Percentiles rank a stretch among this genome's conserved stretches.
phyloP scores from a whole-genome alignment of 1,140 invertebrate species.

The Zophobas atratus region DNA sequence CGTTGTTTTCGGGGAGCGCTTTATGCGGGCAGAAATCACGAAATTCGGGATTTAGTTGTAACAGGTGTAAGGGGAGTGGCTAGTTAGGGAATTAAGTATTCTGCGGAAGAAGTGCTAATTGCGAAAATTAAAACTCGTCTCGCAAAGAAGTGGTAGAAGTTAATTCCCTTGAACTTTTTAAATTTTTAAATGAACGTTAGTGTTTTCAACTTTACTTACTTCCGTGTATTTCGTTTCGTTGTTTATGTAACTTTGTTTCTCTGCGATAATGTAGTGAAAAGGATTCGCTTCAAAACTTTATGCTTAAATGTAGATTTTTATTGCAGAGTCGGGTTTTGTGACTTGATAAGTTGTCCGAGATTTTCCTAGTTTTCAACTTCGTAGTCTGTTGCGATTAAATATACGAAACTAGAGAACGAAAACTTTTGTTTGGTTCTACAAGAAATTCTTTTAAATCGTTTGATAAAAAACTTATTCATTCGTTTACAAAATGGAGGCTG shows the following conservation, averaged over 20 bases:
- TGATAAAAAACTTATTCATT: too few species aligned
- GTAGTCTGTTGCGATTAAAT: too few species aligned
- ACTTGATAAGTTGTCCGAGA: too few species aligned
- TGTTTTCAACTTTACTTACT: not conserved
- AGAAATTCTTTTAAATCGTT: too few species aligned
- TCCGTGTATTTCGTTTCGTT: not conserved
- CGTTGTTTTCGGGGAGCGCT: not conserved
- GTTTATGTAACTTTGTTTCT: constrained; percentile 10
- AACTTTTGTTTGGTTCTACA: too few species aligned
- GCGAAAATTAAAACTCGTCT: not conserved
- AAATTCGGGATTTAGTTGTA: not conserved
- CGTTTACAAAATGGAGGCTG: too few species aligned
- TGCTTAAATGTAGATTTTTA: constrained; percentile 1
- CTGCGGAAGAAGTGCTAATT: constrained; percentile 1
- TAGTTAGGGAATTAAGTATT: not conserved
- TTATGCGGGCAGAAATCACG: too few species aligned
- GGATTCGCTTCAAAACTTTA: not conserved
- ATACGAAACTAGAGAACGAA: too few species aligned
- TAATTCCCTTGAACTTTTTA: not conserved
- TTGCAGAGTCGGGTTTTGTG: not conserved
- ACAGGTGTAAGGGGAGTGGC: not conserved
- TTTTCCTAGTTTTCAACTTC: too few species aligned
- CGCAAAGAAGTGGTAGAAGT: constrained; percentile 3
- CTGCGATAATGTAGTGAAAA: not conserved
- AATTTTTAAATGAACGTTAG: constrained; percentile 3